Base-by-base conservation (phyloP, 2,888 invertebrate genomes). In the Empis stercorea region DNA sequence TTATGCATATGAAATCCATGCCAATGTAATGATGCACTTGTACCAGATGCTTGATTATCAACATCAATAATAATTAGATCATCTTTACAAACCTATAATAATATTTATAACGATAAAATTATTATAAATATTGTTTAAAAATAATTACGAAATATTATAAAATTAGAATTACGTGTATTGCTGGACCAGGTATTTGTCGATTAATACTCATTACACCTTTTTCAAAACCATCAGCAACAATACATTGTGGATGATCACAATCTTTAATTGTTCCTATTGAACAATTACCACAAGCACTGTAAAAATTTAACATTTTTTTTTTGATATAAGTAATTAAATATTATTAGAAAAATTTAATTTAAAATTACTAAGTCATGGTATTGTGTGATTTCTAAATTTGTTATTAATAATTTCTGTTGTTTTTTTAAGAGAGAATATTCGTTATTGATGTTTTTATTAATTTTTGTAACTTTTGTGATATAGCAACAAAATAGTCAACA, bases 21-120 rank as follows among this genome's bases (percentile, higher is more conserved):
- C 89, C 91, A 92, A 61, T 92, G 93, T 20, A 93, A 78, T 1
- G 84, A 79, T 0, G 87, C 84, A 3, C 81, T 80, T 59, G 87
- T 84, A 0, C 82, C 81, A 60, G 77, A 75, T 62, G 91, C 68
- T 45, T 75, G 73, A 61, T 92, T 92, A 46, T 76, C 75, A 10
- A 89, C 82, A 59, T 88, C 87, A 0, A 89, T 85, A 27, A 85
- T 76, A 2, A 91, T 70, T 30, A 76, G 74, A 62, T 92, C 92
- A 15, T 84, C 80, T 59, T 81, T 74, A 62, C 91, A 91, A 9
- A 88, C 87, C 84, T 87, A 16, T 30, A 30, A 15, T 23, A 57
- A 5, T 62, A 61, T 43, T 45, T 23, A 39, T 36, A 48, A 23
- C 20, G 40, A 14, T 17, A 43, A 30, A 14, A 37, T 5, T 20